Evolutionary conservation across 2,113 vertebrate genomes (phyloP).

Genomic region (Platichthys flesus): DNA sequence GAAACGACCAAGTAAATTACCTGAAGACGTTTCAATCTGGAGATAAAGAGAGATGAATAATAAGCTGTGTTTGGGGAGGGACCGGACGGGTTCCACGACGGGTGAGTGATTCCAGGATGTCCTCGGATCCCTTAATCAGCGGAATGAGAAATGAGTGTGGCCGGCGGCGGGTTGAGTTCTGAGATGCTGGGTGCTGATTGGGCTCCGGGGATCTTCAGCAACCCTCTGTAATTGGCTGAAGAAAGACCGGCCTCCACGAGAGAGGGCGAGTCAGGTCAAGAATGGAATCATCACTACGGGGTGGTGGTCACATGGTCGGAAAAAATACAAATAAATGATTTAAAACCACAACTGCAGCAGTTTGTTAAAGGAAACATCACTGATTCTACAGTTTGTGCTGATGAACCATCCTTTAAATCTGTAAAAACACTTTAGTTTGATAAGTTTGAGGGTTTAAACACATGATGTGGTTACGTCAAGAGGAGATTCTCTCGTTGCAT

Average conservation of each 20-base stretch:
- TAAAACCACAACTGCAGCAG: background rate
- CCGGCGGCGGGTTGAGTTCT: background rate
- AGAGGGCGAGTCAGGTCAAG: background rate
- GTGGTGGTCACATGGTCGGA: background rate
- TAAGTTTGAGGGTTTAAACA: background rate
- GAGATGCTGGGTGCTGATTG: constrained; percentile 26
- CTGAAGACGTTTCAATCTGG: constrained; percentile 37
- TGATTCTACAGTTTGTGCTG: too few species aligned
- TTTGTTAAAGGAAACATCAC: too few species aligned
- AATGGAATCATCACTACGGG: background rate
- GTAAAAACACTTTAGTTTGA: too few species aligned
- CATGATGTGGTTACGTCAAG: too few species aligned
- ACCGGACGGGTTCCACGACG: background rate
- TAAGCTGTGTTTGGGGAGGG: constrained; percentile 12
- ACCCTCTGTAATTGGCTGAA: constrained; percentile 30
- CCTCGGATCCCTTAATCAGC: constrained; percentile 42
- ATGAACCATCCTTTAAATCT: too few species aligned
- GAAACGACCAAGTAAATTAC: constrained; percentile 1
- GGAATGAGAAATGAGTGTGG: constrained; percentile 1
- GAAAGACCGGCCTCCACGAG: constrained; percentile 8
- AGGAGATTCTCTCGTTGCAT: background rate
- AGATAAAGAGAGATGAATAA: constrained; percentile 37
- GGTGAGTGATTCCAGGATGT: constrained; percentile 16
- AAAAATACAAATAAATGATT: background rate
- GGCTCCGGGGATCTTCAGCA: constrained; percentile 15